Base-by-base conservation (phyloP, 2,797 vertebrate genomes). In the Rhabdophis nuchalis region DNA sequence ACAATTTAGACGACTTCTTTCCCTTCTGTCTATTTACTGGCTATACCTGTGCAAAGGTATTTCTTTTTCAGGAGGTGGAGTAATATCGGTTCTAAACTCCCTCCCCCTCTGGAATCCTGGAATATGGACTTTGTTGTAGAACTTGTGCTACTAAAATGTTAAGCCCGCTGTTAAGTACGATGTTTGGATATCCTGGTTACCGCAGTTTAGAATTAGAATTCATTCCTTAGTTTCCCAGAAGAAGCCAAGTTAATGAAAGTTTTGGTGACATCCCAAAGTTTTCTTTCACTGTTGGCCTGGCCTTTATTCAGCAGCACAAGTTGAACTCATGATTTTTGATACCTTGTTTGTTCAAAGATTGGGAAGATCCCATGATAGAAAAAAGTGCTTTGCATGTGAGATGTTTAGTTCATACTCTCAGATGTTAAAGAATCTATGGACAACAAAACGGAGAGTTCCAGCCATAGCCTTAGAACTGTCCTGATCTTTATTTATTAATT, bases 121-220 rank as follows among this genome's bases (percentile, higher is more conserved):
- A 91, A 36, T 88, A 52, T 52, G 32, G 64, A 50, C 93, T 68
- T 93, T 95, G 68, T 93, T 91, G 57, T 41, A 85, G 92, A 93
- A 93, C 86, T 94, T 94, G 92, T 94, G 95, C 92, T 95, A 93
- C 93, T 96, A 93, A 92, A 61, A 94, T 94, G 93, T 92, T 91
- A 85, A 72, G 72, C 12, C 2, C 4, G 27, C 91, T 77, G 91
- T 87, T 87, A 12, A 88, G 89, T 95, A 82, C 4, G 54, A 50
- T 91, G 88, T 89, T 95, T 93, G 18, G n/a, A n/a, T n/a, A 68
- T 14, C 54, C 25, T 41, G 57, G 27, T 85, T 46, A n/a, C 50
- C 10, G 54, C 18, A n/a, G 27, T 54, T 90, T 29, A 54, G 36
- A 58, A 58, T 23, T 58, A 88, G 86, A 32, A 0, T 0, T 23